phyloP scores from a whole-genome alignment of 1,140 invertebrate species.

The Spodoptera frugiperda region DNA sequence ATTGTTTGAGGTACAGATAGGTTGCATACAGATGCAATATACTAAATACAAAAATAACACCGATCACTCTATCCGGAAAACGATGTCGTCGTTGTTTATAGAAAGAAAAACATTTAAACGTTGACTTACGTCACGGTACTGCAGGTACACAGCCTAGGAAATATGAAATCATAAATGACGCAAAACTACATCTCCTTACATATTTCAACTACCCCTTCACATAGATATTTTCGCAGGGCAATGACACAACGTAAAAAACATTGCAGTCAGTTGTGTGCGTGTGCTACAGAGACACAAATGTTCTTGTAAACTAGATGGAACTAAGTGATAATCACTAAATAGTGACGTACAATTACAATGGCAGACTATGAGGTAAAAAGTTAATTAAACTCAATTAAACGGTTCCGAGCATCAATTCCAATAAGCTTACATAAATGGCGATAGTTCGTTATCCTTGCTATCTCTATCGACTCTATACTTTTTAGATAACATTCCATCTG shows the following conservation, averaged over 20 bases:
- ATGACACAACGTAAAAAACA: slow-evolving; percentile 37
- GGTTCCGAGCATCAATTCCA: not conserved
- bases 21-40: too few relatives aligned
- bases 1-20: not conserved
- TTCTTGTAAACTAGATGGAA: not conserved
- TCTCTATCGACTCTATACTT: not conserved
- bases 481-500: not conserved
- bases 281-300: slow-evolving; percentile 2
- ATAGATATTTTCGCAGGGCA: slow-evolving; percentile 34
- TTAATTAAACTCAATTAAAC: slow-evolving; percentile 18
- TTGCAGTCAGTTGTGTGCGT: not conserved
- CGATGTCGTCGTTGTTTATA: too few relatives aligned
- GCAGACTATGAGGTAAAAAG: not conserved
- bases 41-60: too few relatives aligned
- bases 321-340: too few relatives aligned
- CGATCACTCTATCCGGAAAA: too few relatives aligned
- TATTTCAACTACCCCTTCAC: slow-evolving; percentile 21
- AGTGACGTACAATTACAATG: too few relatives aligned
- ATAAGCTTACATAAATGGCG: not conserved
- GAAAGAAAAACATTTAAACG: too few relatives aligned
- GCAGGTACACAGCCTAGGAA: not conserved
- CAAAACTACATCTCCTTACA: not conserved
- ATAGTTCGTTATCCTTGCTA: not conserved
- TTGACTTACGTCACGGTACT: too few relatives aligned
- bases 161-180: slow-evolving; percentile 17